Conservation (phyloP, 2,888 invertebrate species). For the Scaptodrosophila latifasciaeformis region DNA sequence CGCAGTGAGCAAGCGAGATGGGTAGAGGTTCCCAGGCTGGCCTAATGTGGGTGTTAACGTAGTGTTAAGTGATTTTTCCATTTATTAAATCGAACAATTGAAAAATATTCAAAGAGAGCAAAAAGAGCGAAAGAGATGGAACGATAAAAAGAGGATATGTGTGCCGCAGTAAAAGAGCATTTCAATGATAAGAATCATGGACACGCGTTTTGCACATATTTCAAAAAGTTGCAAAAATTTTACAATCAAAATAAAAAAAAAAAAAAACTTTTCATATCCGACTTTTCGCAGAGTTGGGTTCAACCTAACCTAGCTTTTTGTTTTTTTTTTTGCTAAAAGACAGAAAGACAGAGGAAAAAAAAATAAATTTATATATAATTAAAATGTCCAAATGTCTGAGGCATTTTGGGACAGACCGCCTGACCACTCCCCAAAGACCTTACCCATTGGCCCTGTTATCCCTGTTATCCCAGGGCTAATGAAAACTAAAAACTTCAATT, state of each 20-base stretch:
- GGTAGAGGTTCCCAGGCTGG: too few species aligned
- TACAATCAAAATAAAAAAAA: background rate
- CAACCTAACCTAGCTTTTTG: too few species aligned
- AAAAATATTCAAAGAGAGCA: conserved; percentile 14
- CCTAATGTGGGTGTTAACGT: conserved; percentile 71
- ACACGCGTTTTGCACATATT: conserved; percentile 68
- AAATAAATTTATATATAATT: too few species aligned
- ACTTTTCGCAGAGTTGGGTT: too few species aligned
- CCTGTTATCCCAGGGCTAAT: conserved; percentile 41
- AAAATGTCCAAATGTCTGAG: too few species aligned
- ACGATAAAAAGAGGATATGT: too few species aligned
- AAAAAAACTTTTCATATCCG: too few species aligned
- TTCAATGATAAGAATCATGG: conserved; percentile 51
- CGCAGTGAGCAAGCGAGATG: conserved; percentile 30
- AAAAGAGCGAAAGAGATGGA: too few species aligned
- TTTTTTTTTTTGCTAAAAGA: too few species aligned
- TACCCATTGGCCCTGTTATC: background rate
- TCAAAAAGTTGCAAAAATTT: conserved; percentile 42
- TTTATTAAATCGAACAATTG: conserved; percentile 58
- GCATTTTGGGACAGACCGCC: background rate
- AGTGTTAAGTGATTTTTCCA: conserved; percentile 65
- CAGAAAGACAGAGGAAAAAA: too few species aligned
- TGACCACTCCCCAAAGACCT: conserved; percentile 10
- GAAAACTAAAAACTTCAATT: conserved; percentile 72
- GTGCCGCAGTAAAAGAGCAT: background rate